These are phyloP conservation scores for Homalodisca vitripennis DNA, from an alignment of 1,140 invertebrate genomes.

Conservation along the genomic window DNA sequence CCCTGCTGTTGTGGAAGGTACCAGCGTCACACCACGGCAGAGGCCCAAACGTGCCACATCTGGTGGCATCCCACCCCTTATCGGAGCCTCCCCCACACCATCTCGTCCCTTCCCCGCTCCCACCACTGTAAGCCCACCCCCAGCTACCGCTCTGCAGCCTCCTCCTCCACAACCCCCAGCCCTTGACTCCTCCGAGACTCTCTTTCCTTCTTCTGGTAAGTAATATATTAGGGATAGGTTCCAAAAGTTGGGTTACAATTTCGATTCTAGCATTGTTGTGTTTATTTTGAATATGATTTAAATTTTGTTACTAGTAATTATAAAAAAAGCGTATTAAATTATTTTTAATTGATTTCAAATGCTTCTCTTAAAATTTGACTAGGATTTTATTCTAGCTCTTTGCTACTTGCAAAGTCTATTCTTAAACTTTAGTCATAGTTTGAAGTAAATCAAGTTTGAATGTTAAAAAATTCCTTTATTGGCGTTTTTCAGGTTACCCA, in stretches of 20 bases:
- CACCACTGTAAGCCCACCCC: slow-evolving; percentile 19
- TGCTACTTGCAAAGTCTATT: too few species aligned
- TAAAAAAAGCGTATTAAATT: too few species aligned
- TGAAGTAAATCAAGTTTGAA: too few species aligned
- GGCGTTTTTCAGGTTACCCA: slow-evolving; percentile 51
- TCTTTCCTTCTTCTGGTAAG: slow-evolving; percentile 39
- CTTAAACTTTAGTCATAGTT: too few species aligned
- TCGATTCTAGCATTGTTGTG: slow-evolving; percentile 3
- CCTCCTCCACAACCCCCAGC: slow-evolving; percentile 19
- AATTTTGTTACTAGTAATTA: too few species aligned
- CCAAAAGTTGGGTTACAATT: neutral
- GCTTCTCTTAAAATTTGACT: too few species aligned
- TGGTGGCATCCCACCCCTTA: slow-evolving; percentile 35
- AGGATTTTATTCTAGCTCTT: too few species aligned
- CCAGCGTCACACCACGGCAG: slow-evolving; percentile 82
- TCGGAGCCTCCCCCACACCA: slow-evolving; percentile 32
- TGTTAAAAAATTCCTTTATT: too few species aligned
- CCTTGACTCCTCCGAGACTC: slow-evolving; percentile 24
- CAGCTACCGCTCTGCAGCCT: neutral
- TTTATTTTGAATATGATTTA: too few species aligned
- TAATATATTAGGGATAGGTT: slow-evolving; percentile 1
- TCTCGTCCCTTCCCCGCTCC: slow-evolving; percentile 23
- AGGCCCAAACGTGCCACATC: slow-evolving; percentile 68
- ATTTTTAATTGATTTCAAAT: too few species aligned
- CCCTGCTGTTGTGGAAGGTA: slow-evolving; percentile 61